phyloP scores from a whole-genome alignment of 2,888 invertebrate species.

The Drosophila neotestacea region DNA sequence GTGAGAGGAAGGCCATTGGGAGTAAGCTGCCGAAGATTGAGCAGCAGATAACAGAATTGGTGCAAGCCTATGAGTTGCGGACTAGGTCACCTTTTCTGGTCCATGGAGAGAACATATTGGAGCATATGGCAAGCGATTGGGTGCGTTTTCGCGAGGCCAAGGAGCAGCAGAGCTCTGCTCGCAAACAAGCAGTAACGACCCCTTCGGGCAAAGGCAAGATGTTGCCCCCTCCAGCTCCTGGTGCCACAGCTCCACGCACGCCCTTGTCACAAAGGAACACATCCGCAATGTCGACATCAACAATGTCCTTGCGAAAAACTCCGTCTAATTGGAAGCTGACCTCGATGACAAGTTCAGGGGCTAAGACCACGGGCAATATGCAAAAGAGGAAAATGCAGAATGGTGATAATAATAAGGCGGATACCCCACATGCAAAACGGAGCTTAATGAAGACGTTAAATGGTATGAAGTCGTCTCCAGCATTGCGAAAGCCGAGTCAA shows the following conservation, averaged over 20 bases:
- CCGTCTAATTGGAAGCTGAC: slow-evolving; percentile 68
- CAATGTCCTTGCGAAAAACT: slow-evolving; percentile 61
- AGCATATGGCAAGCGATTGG: slow-evolving; percentile 88
- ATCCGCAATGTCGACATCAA: slow-evolving; percentile 55
- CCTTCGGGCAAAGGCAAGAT: slow-evolving; percentile 39
- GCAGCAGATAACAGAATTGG: slow-evolving; percentile 87
- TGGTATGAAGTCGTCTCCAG: slow-evolving; percentile 65
- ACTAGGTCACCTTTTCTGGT: slow-evolving; percentile 87
- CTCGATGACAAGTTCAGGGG: slow-evolving; percentile 8
- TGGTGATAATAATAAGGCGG: slow-evolving; percentile 37
- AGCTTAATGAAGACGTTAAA: slow-evolving; percentile 74
- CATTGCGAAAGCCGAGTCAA: slow-evolving; percentile 32
- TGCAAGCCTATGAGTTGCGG: slow-evolving; percentile 86
- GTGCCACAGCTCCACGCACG: slow-evolving; percentile 58
- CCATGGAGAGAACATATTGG: slow-evolving; percentile 88
- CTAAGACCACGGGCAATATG: slow-evolving; percentile 58
- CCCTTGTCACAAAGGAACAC: slow-evolving; percentile 75
- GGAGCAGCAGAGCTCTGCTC: slow-evolving; percentile 85
- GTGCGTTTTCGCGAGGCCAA: slow-evolving; percentile 85
- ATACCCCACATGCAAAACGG: slow-evolving; percentile 77
- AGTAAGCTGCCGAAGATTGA: slow-evolving; percentile 91
- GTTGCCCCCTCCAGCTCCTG: slow-evolving; percentile 44
- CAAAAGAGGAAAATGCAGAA: slow-evolving; percentile 68
- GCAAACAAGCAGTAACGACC: slow-evolving; percentile 69
- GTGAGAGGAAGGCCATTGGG: slow-evolving; percentile 91